These are phyloP conservation scores for Datnioides undecimradiatus DNA, from an alignment of 2,113 vertebrate species.

Conservation along the genomic window DNA sequence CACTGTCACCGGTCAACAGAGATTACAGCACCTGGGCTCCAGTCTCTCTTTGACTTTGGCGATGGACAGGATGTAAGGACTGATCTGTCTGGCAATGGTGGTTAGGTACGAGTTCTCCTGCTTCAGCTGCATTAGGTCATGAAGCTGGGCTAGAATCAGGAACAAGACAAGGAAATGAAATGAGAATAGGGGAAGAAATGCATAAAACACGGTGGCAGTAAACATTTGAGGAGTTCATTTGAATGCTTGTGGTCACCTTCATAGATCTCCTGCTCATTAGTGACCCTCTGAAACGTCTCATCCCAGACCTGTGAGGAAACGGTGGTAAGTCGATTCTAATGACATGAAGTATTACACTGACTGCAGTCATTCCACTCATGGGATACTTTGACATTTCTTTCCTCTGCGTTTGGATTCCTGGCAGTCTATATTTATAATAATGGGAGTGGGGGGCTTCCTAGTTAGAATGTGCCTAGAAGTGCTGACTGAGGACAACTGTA, in stretches of 20 bases:
- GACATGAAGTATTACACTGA: background rate
- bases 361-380: background rate
- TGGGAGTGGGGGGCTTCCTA: background rate
- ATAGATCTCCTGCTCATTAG: slow-evolving; percentile 94
- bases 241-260: slow-evolving; percentile 83
- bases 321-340: background rate
- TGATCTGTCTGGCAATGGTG: slow-evolving; percentile 92
- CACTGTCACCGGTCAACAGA: background rate
- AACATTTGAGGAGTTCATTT: rapidly evolving
- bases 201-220: background rate
- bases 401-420: background rate
- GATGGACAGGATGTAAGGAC: slow-evolving; percentile 92
- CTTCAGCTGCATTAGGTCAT: slow-evolving; percentile 91
- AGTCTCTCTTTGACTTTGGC: slow-evolving; percentile 94
- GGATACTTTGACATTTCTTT: slow-evolving; percentile 13
- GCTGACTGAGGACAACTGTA: background rate
- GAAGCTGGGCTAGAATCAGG: slow-evolving; percentile 89
- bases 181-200: background rate
- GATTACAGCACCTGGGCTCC: slow-evolving; percentile 89
- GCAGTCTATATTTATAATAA: background rate
- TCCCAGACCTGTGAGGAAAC: slow-evolving; percentile 89
- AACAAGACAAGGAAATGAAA: background rate
- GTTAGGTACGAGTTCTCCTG: slow-evolving; percentile 93
- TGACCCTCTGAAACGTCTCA: slow-evolving; percentile 91
- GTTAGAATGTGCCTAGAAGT: background rate